These are phyloP conservation scores for Neocrepidodera transversa DNA, from an alignment of 2,888 invertebrate species.

Conservation along the genomic window DNA sequence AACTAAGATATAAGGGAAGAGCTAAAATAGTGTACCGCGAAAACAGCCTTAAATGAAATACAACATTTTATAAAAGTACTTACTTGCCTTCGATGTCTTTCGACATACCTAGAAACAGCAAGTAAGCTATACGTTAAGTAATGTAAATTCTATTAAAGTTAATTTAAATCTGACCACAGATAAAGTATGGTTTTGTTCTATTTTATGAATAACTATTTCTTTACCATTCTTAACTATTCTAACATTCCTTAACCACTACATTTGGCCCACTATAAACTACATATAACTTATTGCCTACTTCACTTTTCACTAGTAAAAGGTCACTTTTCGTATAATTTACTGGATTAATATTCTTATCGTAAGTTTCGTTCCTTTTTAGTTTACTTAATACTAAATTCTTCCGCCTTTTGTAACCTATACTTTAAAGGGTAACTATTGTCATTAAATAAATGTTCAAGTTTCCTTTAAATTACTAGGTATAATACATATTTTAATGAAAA, in stretches of 20 bases:
- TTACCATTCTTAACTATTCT: background rate
- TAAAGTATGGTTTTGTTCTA: background rate
- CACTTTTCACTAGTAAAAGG: background rate
- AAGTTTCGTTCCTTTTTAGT: background rate
- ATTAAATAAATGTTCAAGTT: background rate
- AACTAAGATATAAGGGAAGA: too few relatives aligned
- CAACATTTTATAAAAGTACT: too few relatives aligned
- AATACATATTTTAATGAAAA: conserved; percentile 32
- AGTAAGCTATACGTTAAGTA: too few relatives aligned
- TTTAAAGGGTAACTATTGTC: background rate
- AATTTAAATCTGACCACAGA: too few relatives aligned
- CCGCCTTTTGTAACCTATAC: background rate
- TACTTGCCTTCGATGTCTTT: too few relatives aligned
- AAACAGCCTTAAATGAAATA: too few relatives aligned
- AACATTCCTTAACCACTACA: background rate
- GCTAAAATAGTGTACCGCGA: too few relatives aligned
- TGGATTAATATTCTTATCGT: background rate
- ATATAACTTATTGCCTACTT: background rate
- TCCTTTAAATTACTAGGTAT: background rate
- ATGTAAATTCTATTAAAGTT: too few relatives aligned
- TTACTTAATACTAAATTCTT: background rate
- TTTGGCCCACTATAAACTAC: background rate
- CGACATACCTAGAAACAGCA: too few relatives aligned
- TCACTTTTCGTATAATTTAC: background rate
- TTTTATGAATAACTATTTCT: background rate